Base-by-base conservation (phyloP, 2,888 invertebrate genomes). In the Heliconius aoede region DNA sequence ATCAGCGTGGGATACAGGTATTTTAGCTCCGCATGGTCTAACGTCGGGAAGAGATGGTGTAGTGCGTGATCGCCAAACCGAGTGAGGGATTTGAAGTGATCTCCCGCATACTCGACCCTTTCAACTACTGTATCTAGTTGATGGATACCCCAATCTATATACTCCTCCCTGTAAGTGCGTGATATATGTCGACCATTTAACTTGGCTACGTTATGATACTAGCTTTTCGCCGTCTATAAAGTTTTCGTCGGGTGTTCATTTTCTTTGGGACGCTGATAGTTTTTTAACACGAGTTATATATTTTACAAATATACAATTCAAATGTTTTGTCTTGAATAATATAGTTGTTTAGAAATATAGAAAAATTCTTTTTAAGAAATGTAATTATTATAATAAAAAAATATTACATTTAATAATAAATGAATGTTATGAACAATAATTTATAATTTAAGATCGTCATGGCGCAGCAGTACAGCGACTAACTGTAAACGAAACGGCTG, bases 21-120 rank as follows among this genome's bases (percentile, higher is more conserved):
- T 13, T 95, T 95, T 21, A 98, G 88, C 76, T 96, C 95, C 0
- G 95, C 96, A 84, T 98, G 97, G 86, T 98, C 98, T 51, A 98
- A 84, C 0, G 97, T 97, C 0, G 98, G 98, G 83, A 98, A 96
- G 28, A 98, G 91, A 88, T 98, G 98, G 87, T 98, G 98, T 3
- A 98, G 90, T 0, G 95, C 95, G 85, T 98, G 98, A 78, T 97
- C 96, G 0, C 98, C 98, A 83, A 97, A 98, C 78, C 96, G 95
- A 0, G 97, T 96, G 74, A 97, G 87, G 0, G 96, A 95, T 79
- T 97, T 90, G 85, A 97, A 96, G 79, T 95, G 95, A 62, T 95
- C 86, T 21, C 96, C 95, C 15, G 95, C 95, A 78, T 96, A 93
- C 80, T 97, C 96, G 28, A 95, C 91, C 79, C 97, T 95, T 85